phyloP scores from a whole-genome alignment of 2,888 invertebrate species.

The Phytoseiulus persimilis region DNA sequence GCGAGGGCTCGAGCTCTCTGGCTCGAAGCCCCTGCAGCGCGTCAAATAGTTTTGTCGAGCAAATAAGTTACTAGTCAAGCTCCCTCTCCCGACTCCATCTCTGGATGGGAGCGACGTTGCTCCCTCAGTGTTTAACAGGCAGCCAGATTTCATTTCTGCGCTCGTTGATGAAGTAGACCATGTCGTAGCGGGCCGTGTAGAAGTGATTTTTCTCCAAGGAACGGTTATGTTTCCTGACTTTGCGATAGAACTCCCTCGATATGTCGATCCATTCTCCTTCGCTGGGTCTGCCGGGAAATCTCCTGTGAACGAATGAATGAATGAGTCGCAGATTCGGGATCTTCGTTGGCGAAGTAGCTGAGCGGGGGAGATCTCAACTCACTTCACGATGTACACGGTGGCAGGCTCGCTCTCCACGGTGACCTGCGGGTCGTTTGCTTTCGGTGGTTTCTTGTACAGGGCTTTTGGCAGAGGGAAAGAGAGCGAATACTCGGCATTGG shows the following conservation, averaged over 20 bases:
- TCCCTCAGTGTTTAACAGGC: neutral
- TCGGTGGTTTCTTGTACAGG: conserved; percentile 13
- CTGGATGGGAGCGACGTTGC: too few relatives aligned
- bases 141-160: conserved; percentile 23
- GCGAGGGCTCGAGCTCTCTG: too few relatives aligned
- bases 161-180: conserved; percentile 30
- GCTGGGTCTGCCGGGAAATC: conserved; percentile 10
- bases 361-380: neutral
- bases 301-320: neutral
- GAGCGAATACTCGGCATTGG: conserved; percentile 21
- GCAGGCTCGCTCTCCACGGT: neutral
- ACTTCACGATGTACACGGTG: neutral
- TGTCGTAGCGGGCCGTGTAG: conserved; percentile 32
- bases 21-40: too few relatives aligned
- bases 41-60: too few relatives aligned
- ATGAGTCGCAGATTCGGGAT: neutral
- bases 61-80: too few relatives aligned
- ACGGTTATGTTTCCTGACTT: neutral
- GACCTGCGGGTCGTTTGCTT: neutral
- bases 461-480: conserved; percentile 13
- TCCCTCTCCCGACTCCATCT: too few relatives aligned
- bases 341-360: too few relatives aligned
- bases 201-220: conserved; percentile 18
- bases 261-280: conserved; percentile 28
- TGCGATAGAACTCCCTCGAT: neutral